Base-by-base conservation (phyloP, 2,113 vertebrate genomes). In the Dasyurus viverrinus region DNA sequence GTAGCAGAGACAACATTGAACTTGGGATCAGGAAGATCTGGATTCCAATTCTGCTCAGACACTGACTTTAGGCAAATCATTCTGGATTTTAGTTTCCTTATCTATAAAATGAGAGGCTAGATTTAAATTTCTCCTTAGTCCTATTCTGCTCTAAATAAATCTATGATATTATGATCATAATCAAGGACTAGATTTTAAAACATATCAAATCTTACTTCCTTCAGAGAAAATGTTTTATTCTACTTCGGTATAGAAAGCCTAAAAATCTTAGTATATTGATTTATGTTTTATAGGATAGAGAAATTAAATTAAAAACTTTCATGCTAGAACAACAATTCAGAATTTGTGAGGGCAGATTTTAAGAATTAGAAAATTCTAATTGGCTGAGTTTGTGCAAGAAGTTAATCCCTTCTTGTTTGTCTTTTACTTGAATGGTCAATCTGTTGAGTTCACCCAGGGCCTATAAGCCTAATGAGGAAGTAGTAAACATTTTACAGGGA, bases 391-490 rank as follows among this genome's bases (percentile, higher is more conserved):
- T 96, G 90, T 96, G 93, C 89, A 95, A 94, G 93, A 91, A 97
- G 90, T 54, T 98, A 98, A 98, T 97, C 97, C 93, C 96, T 25
- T 97, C 97, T 94, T 96, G 93, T 97, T 98, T 98, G 98, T 97
- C 94, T 97, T 97, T 98, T 96, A 95, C 93, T 98, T 96, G 93
- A 97, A 97, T 95, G 95, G 93, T 89, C 97, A 97, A 97, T 97
- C 96, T 97, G 92, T 92, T 96, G 95, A 97, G 97, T 98, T 98
- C 97, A 98, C 53, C 52, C 91, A 97, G 98, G 97, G 96, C 96
- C 97, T 98, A 91, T 93, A 97, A 98, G 97, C 96, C 97, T 53
- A 53, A n/a, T n/a, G 30, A 52, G 14, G 52, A 53, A 90, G 50
- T 76, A 19, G n/a, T 10, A 57, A 10, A 23, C 68, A 84, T 84